A percentile compares a stretch with the other conserved stretches of the same genome.
phyloP scores from a whole-genome alignment of 2,888 invertebrate species.

The Ecliptopera silaceata region DNA sequence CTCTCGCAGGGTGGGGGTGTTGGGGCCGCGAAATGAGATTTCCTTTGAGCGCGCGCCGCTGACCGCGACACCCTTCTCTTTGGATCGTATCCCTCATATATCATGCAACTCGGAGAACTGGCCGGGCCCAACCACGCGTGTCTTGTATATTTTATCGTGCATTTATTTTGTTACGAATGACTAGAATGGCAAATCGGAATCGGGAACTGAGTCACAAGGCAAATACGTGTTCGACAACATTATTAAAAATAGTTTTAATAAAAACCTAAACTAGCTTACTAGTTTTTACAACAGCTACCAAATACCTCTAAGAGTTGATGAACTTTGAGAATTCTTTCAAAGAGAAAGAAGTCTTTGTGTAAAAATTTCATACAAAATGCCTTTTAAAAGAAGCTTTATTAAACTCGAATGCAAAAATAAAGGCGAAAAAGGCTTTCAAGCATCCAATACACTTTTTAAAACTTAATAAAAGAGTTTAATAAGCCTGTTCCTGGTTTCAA shows the following conservation, averaged over 20 bases:
- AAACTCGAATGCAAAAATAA: background rate
- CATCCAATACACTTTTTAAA: background rate
- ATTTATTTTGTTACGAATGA: slow-evolving; percentile 35
- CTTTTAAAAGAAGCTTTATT: background rate
- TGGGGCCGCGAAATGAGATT: slow-evolving; percentile 73
- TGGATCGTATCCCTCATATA: slow-evolving; percentile 63
- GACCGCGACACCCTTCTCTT: slow-evolving; percentile 65
- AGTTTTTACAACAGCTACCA: background rate
- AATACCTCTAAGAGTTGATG: background rate
- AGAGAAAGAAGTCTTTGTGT: background rate
- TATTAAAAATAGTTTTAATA: background rate
- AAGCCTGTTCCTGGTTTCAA: background rate
- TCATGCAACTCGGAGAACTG: slow-evolving; percentile 53
- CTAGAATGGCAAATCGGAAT: slow-evolving; percentile 8
- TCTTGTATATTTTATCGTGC: slow-evolving; percentile 36
- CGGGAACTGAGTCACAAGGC: slow-evolving; percentile 12
- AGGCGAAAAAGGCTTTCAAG: background rate
- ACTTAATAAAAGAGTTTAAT: background rate
- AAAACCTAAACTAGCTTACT: too few species aligned
- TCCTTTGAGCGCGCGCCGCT: slow-evolving; percentile 74
- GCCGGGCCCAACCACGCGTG: slow-evolving; percentile 36
- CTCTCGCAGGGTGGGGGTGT: slow-evolving; percentile 32
- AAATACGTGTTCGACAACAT: background rate
- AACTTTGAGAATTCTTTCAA: background rate
- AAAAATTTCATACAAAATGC: background rate